Evolutionary conservation across 2,888 invertebrate genomes (phyloP).

Genomic region (Eutolmus rufibarbis): DNA sequence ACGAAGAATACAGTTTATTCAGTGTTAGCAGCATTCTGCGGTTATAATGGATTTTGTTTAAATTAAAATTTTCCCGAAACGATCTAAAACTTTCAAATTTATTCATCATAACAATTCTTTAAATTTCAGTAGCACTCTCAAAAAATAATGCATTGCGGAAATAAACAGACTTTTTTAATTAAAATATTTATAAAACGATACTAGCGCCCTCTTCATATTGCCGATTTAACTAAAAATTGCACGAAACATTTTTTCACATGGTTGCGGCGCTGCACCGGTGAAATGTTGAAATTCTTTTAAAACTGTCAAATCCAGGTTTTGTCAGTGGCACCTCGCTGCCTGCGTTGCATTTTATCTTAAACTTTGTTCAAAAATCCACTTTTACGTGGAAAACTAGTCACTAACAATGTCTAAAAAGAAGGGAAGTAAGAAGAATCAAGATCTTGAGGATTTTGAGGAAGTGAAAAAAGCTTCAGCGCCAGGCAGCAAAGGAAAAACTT

Average conservation of each 20-base stretch:
- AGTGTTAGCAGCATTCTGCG: not conserved
- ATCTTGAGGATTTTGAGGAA: constrained; percentile 65
- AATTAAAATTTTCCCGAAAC: not conserved
- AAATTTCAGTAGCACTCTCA: not conserved
- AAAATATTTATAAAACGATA: not conserved
- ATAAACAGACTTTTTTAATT: not conserved
- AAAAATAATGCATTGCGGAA: not conserved
- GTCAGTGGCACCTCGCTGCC: not conserved
- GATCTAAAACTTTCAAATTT: not conserved
- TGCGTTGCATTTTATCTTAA: constrained; percentile 8
- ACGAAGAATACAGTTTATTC: not conserved
- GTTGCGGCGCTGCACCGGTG: not conserved
- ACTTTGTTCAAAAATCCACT: not conserved
- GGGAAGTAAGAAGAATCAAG: constrained; percentile 68
- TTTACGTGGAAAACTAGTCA: not conserved
- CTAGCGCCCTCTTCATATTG: not conserved
- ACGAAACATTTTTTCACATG: not conserved
- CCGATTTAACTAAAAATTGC: not conserved
- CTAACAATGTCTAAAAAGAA: constrained; percentile 69
- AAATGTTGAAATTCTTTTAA: not conserved
- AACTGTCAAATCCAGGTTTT: not conserved
- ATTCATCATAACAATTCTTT: no score
- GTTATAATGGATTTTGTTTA: not conserved
- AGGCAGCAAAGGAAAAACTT: constrained; percentile 50
- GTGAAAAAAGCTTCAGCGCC: constrained; percentile 56